phyloP scores from a whole-genome alignment of 2,113 vertebrate species.

The Ictalurus punctatus region DNA sequence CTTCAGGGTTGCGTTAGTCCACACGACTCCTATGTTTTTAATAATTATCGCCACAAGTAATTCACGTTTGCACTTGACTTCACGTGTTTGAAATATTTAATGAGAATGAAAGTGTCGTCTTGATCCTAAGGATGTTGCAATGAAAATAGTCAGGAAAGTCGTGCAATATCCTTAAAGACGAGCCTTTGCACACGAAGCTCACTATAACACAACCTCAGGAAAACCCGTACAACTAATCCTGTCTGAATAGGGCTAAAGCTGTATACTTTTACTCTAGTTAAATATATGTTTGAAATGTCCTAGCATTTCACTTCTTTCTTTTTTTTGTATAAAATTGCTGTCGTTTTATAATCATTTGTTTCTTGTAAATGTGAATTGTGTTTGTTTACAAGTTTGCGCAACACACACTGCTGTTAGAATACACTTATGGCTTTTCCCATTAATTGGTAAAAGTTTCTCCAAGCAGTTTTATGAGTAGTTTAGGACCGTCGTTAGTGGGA shows the following conservation, averaged over 20 bases:
- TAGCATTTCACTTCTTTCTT: not conserved
- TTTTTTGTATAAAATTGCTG: not conserved
- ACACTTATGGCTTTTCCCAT: not conserved
- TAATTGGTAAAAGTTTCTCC: not conserved
- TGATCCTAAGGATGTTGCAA: not conserved
- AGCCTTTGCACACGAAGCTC: not conserved
- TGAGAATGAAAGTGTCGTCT: too few relatives aligned
- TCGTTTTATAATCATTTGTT: not conserved
- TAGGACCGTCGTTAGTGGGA: not conserved
- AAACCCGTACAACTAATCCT: not conserved
- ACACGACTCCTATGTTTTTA: not conserved
- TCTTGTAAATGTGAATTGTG: not conserved
- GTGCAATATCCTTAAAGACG: fast-evolving
- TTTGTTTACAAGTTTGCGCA: not conserved
- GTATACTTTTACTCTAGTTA: not conserved
- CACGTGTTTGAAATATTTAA: not conserved
- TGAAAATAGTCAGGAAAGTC: not conserved
- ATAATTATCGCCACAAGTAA: too few relatives aligned
- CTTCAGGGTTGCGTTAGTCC: not conserved
- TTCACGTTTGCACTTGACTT: not conserved
- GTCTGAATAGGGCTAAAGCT: not conserved
- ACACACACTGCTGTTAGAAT: not conserved
- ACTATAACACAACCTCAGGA: too few relatives aligned
- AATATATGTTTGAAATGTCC: not conserved
- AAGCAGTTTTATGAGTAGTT: not conserved